A percentile compares a stretch with the other conserved stretches of the same genome.
Evolutionary conservation across 2,113 vertebrate species (phyloP).

Genomic region (cattle (Bos taurus)): ARS-UCD2.0 NC_037357.1:104194501-104195000

Average conservation of each 20-base stretch:
- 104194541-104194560: constrained; percentile 21
- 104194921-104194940: neutral
- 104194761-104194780: constrained; percentile 4
- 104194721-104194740: neutral
- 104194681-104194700: neutral
- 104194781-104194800: neutral
- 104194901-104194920: neutral
- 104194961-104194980: neutral
- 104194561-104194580: constrained; percentile 1
- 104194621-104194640: constrained; percentile 21
- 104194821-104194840: neutral
- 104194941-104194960: neutral
- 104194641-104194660: constrained; percentile 3
- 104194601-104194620: constrained; percentile 6
- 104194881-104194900: neutral
- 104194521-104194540: constrained; percentile 5
- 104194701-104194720: constrained; percentile 1
- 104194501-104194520: constrained; percentile 9
- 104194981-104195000: neutral
- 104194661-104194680: neutral
- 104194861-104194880: neutral
- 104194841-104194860: neutral
- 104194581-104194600: neutral
- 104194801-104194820: neutral
- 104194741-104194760: neutral